Evolutionary conservation across 2,888 invertebrate genomes (phyloP).

Genomic region (Hecatera dysodea): DNA sequence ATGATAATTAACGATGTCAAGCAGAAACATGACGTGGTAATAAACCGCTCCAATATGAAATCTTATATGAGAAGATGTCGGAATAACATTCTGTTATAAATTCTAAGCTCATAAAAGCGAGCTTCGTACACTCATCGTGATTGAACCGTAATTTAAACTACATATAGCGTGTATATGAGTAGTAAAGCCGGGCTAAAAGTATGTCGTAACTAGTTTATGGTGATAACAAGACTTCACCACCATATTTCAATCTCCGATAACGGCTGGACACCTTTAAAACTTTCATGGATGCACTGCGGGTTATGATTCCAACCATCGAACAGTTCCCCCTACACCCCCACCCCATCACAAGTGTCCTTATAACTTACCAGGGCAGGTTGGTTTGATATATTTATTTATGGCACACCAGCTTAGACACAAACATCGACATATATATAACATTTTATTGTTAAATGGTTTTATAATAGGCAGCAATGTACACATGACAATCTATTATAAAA

Average conservation of each 20-base stretch:
- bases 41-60: constrained; percentile 27
- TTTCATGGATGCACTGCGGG: constrained; percentile 67
- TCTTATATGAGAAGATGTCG: constrained; percentile 9
- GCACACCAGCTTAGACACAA: no score
- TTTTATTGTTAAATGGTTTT: no score
- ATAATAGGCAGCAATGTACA: no score
- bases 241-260: constrained; percentile 67
- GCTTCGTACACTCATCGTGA: constrained; percentile 48
- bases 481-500: no score
- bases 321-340: no score
- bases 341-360: no score
- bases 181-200: constrained; percentile 64
- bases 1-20: constrained; percentile 17
- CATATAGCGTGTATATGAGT: constrained; percentile 61
- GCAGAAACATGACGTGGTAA: constrained; percentile 8
- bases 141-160: constrained; percentile 64
- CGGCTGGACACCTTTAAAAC: constrained; percentile 71
- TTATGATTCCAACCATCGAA: constrained; percentile 5
- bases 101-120: constrained; percentile 46
- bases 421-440: no score
- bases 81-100: constrained; percentile 43
- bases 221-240: constrained; percentile 73
- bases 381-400: background rate
- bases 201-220: constrained; percentile 79
- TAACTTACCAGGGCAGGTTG: no score